Percentiles rank a stretch among this genome's conserved stretches.
phyloP scores from a whole-genome alignment of 2,888 invertebrate species.

The Alsophila aescularia region DNA sequence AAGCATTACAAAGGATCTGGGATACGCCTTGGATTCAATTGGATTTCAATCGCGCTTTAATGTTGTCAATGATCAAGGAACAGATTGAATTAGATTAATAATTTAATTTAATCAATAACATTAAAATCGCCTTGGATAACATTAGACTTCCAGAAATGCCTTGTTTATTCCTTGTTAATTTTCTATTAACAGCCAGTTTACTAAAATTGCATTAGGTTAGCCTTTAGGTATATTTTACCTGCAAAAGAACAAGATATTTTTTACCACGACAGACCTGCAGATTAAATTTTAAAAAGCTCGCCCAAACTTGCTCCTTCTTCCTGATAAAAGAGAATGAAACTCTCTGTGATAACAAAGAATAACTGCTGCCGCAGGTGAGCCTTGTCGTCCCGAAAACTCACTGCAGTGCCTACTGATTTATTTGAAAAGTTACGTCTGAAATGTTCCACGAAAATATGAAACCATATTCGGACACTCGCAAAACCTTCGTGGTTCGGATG shows the following conservation, averaged over 20 bases:
- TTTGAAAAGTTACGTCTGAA: conserved; percentile 72
- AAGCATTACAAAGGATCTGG: conserved; percentile 59
- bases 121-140: background rate
- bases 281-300: conserved; percentile 62
- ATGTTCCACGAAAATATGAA: conserved; percentile 56
- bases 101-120: conserved; percentile 37
- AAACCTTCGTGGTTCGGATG: conserved; percentile 49
- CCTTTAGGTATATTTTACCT: no score
- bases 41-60: conserved; percentile 53
- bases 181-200: no score
- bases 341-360: conserved; percentile 63
- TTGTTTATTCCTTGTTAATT: no score
- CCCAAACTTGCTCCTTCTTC: conserved; percentile 45
- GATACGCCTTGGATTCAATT: conserved; percentile 34
- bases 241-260: background rate
- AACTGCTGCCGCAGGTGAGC: conserved; percentile 44
- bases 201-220: no score
- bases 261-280: background rate
- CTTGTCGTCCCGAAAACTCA: conserved; percentile 28
- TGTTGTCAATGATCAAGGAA: conserved; percentile 43
- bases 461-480: conserved; percentile 62
- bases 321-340: conserved; percentile 23
- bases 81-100: conserved; percentile 24
- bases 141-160: no score
- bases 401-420: conserved; percentile 74